Conservation (phyloP, 1,140 invertebrate species). For the Philopotamus ludificatus region DNA sequence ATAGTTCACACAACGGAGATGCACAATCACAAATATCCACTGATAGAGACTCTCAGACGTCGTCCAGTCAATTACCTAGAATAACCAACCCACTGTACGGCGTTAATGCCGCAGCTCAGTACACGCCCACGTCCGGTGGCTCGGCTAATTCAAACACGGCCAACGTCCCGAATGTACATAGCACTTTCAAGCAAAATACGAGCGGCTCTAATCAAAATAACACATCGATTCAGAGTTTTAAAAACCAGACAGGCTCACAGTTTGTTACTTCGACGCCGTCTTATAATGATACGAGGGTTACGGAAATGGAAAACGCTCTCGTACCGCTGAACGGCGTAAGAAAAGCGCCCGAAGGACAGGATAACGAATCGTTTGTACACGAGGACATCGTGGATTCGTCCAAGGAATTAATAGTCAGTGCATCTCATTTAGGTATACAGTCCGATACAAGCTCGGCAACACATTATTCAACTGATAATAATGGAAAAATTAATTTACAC, state of each 20-base stretch:
- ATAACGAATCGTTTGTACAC: conserved; percentile 66
- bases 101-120: conserved; percentile 53
- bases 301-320: conserved; percentile 29
- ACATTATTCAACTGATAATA: conserved; percentile 71
- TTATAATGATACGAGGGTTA: conserved; percentile 7
- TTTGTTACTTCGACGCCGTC: conserved; percentile 1
- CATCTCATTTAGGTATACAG: conserved; percentile 51
- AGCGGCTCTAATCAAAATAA: conserved; percentile 12
- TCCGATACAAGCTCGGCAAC: conserved; percentile 51
- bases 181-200: conserved; percentile 8
- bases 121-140: conserved; percentile 46
- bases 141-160: not conserved
- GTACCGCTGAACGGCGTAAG: conserved; percentile 52
- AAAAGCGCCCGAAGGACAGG: conserved; percentile 75
- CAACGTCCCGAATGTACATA: conserved; percentile 1
- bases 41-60: conserved; percentile 41
- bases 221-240: not conserved
- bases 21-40: conserved; percentile 41
- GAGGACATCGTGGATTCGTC: conserved; percentile 62
- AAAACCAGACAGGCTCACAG: conserved; percentile 4
- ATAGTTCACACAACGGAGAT: conserved; percentile 32
- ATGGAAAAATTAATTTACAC: conserved; percentile 88
- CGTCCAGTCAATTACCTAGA: conserved; percentile 42
- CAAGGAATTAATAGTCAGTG: conserved; percentile 48
- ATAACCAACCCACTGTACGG: conserved; percentile 53